Base-by-base conservation (phyloP, 1,140 invertebrate genomes). In the Dysdera silvatica region DNA sequence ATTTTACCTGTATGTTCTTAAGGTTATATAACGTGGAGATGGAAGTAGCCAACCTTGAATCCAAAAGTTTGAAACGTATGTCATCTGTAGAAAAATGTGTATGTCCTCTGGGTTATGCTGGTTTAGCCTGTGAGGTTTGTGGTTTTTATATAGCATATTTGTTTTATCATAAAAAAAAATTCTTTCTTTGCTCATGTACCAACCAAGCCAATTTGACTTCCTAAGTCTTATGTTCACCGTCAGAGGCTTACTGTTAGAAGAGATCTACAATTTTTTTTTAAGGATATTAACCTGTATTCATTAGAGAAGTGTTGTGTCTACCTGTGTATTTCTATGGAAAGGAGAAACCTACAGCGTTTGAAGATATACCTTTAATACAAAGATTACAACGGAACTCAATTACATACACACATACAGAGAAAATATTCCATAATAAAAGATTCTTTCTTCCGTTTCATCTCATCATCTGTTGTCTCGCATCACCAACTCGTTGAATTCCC, bases 81-180 rank as follows among this genome's bases (percentile, higher is more conserved):
- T 62, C 67, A 29, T 73, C 73, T 43, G 75, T 84, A 24, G 82
- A 84, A 69, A 71, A 76, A 37, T 84, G 82, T 67, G 47, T 68
- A 33, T 85, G 84, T 67, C 83, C 84, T 24, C 69, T 73, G 41
- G 85, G 84, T 7, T 86, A 86, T 72, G 77, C 79, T 1, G 93
- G 93, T 7, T 74, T 87, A 6, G 93, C 89, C 0, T 96, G 93
- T 76, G 85, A 91, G 74, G 75, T 68, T 67, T 35, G 23, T 61
- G 35, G 18, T 58, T 33, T 49, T 31, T 54, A 4, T 24, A 35
- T n/a, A 47, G 45, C 18, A n/a, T 43, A 43, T n/a, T 26, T 40
- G 16, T 10, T 54, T 54, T 54, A 24, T 54, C 26, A 49, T 1
- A 24, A 24, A 32, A 49, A 49, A 10, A 1, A 20, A 18, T 18